These are phyloP conservation scores for Chinchilla lanigera DNA, from an alignment of 2,113 vertebrate species.

Conservation along the genomic window DNA sequence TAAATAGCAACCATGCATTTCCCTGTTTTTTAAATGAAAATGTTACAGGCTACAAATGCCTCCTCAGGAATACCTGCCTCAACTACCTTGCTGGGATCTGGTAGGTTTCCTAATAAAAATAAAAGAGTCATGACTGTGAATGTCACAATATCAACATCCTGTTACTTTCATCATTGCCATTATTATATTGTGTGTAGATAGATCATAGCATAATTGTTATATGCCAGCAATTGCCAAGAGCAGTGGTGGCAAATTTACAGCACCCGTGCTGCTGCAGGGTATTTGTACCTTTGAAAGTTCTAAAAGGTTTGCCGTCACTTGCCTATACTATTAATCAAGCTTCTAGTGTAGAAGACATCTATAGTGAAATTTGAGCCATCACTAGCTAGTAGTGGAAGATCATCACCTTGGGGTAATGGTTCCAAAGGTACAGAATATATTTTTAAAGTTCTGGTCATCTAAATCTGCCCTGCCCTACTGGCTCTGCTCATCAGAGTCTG, in stretches of 20 bases:
- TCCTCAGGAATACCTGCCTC: background rate
- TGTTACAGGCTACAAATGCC: background rate
- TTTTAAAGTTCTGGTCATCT: too few species aligned
- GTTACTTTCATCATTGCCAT: too few species aligned
- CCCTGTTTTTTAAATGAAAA: background rate
- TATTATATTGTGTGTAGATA: background rate
- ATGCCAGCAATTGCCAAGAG: background rate
- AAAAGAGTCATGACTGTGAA: background rate
- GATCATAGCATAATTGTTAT: background rate
- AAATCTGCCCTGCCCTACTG: background rate
- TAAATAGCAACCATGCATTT: background rate
- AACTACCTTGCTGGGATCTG: too few species aligned
- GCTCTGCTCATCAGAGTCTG: background rate
- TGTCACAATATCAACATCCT: background rate
- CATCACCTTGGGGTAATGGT: background rate
- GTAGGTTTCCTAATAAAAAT: background rate
- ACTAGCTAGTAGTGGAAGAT: fast-evolving
- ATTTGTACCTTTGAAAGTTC: background rate
- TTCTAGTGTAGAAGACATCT: background rate
- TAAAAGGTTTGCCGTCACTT: background rate
- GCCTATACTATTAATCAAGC: background rate
- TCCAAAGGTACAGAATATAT: fast-evolving
- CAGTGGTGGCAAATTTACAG: background rate
- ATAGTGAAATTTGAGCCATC: background rate
- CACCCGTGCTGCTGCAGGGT: background rate